Conservation (phyloP, 2,113 vertebrate species). For the Erythrocercus mccallii region DNA sequence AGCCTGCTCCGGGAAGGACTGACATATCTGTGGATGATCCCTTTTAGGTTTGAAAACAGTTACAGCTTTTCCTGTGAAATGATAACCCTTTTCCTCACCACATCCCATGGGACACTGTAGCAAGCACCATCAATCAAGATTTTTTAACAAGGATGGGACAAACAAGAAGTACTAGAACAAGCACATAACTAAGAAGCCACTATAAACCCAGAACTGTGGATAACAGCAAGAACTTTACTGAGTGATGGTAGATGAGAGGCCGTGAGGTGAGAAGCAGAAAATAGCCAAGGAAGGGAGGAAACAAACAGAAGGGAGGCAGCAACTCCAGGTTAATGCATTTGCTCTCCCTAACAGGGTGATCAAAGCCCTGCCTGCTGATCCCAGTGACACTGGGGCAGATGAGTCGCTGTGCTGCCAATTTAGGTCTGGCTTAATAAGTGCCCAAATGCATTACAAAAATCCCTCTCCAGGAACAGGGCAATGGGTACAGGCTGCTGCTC, state of each 20-base stretch:
- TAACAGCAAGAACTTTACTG: neutral
- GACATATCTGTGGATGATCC: neutral
- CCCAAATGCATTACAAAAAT: neutral
- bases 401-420: neutral
- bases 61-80: neutral
- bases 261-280: neutral
- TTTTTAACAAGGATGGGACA: neutral
- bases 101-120: neutral
- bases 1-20: neutral
- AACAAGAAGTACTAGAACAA: neutral
- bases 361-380: neutral
- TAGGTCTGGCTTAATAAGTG: neutral
- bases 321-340: neutral
- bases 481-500: neutral
- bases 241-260: neutral
- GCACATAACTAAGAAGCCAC: neutral
- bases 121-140: neutral
- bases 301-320: neutral
- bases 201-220: neutral
- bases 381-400: neutral
- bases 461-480: neutral
- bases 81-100: neutral
- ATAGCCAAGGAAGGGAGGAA: neutral
- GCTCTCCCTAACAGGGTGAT: neutral
- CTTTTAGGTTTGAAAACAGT: neutral